Evolutionary conservation across 2,113 vertebrate species (phyloP), one percentile per base, ranked within the genome.

Genomic region (Melanerpes aurifrons): DNA sequence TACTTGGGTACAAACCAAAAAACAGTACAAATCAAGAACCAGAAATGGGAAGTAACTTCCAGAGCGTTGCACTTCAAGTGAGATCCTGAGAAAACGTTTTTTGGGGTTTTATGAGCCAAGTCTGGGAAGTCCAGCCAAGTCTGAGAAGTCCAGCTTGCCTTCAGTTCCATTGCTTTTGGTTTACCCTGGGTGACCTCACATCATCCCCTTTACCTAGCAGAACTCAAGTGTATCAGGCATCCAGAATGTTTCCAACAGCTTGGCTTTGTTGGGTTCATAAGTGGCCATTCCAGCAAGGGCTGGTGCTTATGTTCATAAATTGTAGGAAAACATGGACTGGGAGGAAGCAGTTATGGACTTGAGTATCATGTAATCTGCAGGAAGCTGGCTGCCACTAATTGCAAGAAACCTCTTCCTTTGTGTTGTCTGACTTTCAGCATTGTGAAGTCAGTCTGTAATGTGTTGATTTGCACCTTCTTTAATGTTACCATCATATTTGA

Each of bases 311-410:
- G 66, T 45, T 53, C 15, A 12, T 32, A 8, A 82, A 31, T 71
- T 35, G 11, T 57, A 54, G 86, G 37, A 18, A 67, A 50, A 35
- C 26, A 7, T 18, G 35, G 21, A 74, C 53, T 53, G 37, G 78
- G 75, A 93, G 71, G 57, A 82, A 85, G 81, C 59, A 9, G 82
- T 84, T 69, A 57, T 76, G 74, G 71, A 32, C 57, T 59, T 16
- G 43, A 85, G 45, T 73, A 91, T 86, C 83, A 73, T 63, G 82
- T 84, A 28, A 94, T 94, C 89, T 94, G 50, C 86, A 79, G 78
- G 81, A 89, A 92, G 74, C 56, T 50, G 78, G 67, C 77, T 76
- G 94, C 86, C 67, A 53, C 86, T 92, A 93, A 92, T 89, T 84
- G 86, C 81, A 73, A 4, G 82, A 87, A 91, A 73, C 71, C 47